Evolutionary conservation across 1,140 invertebrate genomes (phyloP), one percentile per base, ranked within the genome.

Genomic region (Cataglyphis hispanica): DNA sequence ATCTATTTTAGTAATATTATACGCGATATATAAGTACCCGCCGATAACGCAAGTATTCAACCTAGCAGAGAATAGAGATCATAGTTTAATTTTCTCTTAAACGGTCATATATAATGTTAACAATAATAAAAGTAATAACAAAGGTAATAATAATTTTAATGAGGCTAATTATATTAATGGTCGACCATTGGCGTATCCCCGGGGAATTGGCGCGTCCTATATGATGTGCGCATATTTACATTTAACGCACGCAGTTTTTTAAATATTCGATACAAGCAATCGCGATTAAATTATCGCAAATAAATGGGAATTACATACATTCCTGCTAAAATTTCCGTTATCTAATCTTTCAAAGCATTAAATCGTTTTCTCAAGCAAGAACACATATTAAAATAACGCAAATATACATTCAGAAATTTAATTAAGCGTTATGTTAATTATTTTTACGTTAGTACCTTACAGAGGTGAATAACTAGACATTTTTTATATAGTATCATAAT

Each of bases 41-140:
- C 67, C 53, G 69, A 84, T 86, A 43, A 88, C 72, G 37, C 40
- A 89, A 89, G 66, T 86, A 75, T 80, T 90, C 87, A 93, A 93
- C 92, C 92, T 93, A 90, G 91, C 92, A 93, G 93, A 93, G 93
- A 92, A 94, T 90, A 92, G 89, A 92, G 88, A 92, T 93, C 69
- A 34, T 85, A 83, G 66, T 50, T 50, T 88, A 88, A 80, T 85
- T 86, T 87, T 1, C 70, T 76, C 69, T 75, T 63, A 86, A 88
- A 91, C 60, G 69, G 75, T 90, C 63, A 46, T 85, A 87, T 89
- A 76, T 61, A 87, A 86, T 87, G 74, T 76, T 80, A 90, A 85
- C 77, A 70, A 58, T 85, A 64, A 81, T 85, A 80, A 88, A 77
- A 22, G 74, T 86, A 76, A 84, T 84, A 61, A 90, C 80, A 46